phyloP scores from a whole-genome alignment of 35 echinoderm and acorn worm species.

The Apostichopus californicus region DNA sequence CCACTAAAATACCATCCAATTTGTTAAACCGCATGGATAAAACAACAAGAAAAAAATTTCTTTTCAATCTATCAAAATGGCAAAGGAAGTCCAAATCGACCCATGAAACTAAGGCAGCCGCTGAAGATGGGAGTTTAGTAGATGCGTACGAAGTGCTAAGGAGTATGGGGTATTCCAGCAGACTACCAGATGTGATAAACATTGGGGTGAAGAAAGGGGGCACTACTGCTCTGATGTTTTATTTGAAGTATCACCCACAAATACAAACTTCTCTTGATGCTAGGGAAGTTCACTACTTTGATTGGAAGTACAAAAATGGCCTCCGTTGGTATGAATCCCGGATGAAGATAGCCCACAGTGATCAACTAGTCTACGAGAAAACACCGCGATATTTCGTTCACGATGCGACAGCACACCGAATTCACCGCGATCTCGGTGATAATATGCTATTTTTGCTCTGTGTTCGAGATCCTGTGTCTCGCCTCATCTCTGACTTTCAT shows the following conservation, averaged over 20 bases:
- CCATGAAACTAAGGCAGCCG: background rate
- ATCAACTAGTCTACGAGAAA: slow-evolving; percentile 61
- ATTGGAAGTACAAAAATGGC: slow-evolving; percentile 57
- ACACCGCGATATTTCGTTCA: slow-evolving; percentile 68
- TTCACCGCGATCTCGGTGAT: slow-evolving; percentile 57
- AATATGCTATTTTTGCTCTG: slow-evolving; percentile 80
- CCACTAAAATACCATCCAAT: background rate
- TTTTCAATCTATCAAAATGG: background rate
- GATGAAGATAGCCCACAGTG: slow-evolving; percentile 29
- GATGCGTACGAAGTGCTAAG: background rate
- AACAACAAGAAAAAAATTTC: background rate
- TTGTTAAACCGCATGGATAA: slow-evolving; percentile 18
- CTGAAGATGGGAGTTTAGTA: background rate
- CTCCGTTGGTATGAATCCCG: slow-evolving; percentile 47
- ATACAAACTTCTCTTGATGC: slow-evolving; percentile 3
- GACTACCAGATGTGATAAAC: slow-evolving; percentile 61
- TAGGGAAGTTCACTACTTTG: slow-evolving; percentile 74
- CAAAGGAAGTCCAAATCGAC: background rate
- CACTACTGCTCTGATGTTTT: slow-evolving; percentile 60
- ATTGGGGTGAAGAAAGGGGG: slow-evolving; percentile 71
- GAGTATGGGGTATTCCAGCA: slow-evolving; percentile 46
- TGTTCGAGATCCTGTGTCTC: slow-evolving; percentile 81
- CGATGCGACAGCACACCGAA: slow-evolving; percentile 41
- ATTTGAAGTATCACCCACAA: slow-evolving; percentile 57
- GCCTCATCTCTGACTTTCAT: slow-evolving; percentile 83